These are phyloP conservation scores for Coptodon bakossiorum DNA, from an alignment of 2,113 vertebrate species.

Conservation along the genomic window DNA sequence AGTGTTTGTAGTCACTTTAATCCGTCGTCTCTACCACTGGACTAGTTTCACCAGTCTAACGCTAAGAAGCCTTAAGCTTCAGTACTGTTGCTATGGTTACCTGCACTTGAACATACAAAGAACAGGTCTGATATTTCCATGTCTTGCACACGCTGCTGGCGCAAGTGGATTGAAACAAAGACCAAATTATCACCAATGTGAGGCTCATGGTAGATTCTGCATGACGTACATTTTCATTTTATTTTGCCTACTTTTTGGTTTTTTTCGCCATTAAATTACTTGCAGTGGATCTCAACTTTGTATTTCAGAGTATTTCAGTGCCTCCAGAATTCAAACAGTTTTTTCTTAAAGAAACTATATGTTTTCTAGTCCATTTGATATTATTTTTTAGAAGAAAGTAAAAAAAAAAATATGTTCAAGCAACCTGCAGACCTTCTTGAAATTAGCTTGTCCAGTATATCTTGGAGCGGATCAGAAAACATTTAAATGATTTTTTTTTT, in stretches of 20 bases:
- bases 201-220: not conserved
- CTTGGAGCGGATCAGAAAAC: not conserved
- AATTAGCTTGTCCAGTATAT: not conserved
- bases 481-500: no score
- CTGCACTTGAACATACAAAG: not conserved
- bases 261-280: not conserved
- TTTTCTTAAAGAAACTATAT: not conserved
- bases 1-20: not conserved
- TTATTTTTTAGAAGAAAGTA: not conserved
- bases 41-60: not conserved
- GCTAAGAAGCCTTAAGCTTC: not conserved
- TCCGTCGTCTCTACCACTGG: not conserved
- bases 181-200: not conserved
- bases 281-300: not conserved
- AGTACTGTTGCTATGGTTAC: constrained; percentile 11
- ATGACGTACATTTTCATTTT: not conserved
- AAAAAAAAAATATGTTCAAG: not conserved
- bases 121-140: not conserved
- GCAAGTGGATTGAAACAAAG: not conserved
- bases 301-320: not conserved
- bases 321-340: not conserved
- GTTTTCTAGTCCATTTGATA: not conserved
- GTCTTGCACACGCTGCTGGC: not conserved
- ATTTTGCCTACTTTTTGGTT: not conserved
- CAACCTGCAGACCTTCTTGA: not conserved